Percentiles rank a stretch among this genome's conserved stretches.
Conservation (phyloP, 1,140 invertebrate genomes). For the Drosophila mayri region DNA sequence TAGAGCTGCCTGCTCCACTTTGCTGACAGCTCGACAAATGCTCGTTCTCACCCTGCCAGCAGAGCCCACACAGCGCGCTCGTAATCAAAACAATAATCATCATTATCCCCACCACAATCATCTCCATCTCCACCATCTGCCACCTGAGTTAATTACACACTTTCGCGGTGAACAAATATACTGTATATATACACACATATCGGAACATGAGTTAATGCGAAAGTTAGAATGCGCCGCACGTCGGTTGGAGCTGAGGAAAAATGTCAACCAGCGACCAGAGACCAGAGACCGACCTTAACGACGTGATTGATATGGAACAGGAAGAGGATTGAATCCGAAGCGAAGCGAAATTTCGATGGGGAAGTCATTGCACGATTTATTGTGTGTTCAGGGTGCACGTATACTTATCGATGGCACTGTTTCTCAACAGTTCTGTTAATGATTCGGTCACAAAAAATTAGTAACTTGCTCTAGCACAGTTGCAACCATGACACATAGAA, state of each 20-base stretch:
- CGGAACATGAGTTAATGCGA: conserved; percentile 36
- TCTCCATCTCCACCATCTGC: conserved; percentile 15
- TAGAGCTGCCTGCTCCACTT: conserved; percentile 31
- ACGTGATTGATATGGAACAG: conserved; percentile 72
- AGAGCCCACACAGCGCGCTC: conserved; percentile 39
- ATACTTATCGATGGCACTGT: conserved; percentile 53
- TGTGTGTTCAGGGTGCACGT: conserved; percentile 41
- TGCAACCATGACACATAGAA: too few relatives aligned
- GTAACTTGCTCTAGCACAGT: not conserved
- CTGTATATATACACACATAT: conserved; percentile 1
- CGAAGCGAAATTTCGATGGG: conserved; percentile 39
- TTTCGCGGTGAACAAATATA: conserved; percentile 15
- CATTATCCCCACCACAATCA: conserved; percentile 10
- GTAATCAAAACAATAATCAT: conserved; percentile 18
- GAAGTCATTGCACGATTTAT: conserved; percentile 64
- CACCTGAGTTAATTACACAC: conserved; percentile 41
- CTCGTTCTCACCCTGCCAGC: conserved; percentile 19
- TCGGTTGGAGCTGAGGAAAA: conserved; percentile 52
- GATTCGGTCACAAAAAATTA: too few relatives aligned
- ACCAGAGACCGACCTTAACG: conserved; percentile 44
- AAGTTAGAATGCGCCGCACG: conserved; percentile 64
- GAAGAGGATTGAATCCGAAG: conserved; percentile 39
- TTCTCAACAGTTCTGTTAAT: conserved; percentile 7
- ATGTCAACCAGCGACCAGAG: conserved; percentile 51
- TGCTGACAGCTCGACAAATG: conserved; percentile 50